A percentile compares a stretch with the other conserved stretches of the same genome.
These are phyloP conservation scores for Rattus norvegicus DNA, from an alignment of 2,113 vertebrate species.

Conservation along the genomic window GRCr8 NC_086032.1:97363501-97364000, in stretches of 20 bases:
- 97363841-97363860: neutral
- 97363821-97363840: neutral
- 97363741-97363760: neutral
- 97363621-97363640: conserved; percentile 39
- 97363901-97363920: conserved; percentile 54
- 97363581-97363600: conserved; percentile 54
- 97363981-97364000: neutral
- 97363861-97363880: conserved; percentile 48
- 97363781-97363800: neutral
- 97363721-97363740: neutral
- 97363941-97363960: neutral
- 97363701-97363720: neutral
- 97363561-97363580: too few relatives aligned
- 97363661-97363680: conserved; percentile 36
- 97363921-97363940: conserved; percentile 41
- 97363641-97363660: neutral
- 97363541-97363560: too few relatives aligned
- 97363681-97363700: neutral
- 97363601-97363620: neutral
- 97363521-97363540: conserved; percentile 72
- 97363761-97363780: neutral
- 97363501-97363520: conserved; percentile 90
- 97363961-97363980: neutral
- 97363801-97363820: neutral
- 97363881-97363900: conserved; percentile 43